Evolutionary conservation across 2,797 vertebrate species (phyloP).

Genomic region (Pogoniulus pusillus): DNA sequence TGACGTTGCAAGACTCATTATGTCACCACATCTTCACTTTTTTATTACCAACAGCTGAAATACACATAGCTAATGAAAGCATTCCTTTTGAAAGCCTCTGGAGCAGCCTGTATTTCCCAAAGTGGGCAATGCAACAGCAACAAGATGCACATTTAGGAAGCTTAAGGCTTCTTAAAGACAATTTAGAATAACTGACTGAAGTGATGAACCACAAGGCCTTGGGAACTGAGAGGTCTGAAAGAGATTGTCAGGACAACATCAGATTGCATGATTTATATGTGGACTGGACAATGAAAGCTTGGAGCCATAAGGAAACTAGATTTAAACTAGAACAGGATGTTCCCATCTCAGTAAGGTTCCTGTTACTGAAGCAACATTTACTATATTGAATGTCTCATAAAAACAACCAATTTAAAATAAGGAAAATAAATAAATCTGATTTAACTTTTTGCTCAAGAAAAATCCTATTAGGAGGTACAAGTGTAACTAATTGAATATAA

Average conservation of each 20-base stretch:
- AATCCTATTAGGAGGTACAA: background rate
- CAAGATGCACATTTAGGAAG: background rate
- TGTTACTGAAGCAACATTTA: background rate
- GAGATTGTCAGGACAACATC: background rate
- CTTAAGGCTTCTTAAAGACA: background rate
- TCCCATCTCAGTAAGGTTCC: background rate
- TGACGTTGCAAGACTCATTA: background rate
- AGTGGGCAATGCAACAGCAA: background rate
- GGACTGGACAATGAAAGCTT: background rate
- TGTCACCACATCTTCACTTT: background rate
- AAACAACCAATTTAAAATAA: background rate
- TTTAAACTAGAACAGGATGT: background rate
- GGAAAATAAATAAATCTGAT: background rate
- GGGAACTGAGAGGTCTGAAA: background rate
- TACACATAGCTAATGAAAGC: background rate
- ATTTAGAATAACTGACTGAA: background rate
- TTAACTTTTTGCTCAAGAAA: background rate
- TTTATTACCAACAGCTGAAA: background rate
- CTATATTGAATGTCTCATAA: background rate
- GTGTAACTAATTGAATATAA: background rate
- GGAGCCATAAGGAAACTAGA: background rate
- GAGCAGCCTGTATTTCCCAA: background rate
- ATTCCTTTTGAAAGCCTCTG: background rate
- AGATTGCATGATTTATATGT: background rate
- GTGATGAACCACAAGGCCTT: background rate